Conservation (phyloP, 1,140 invertebrate genomes). For the Coptotermes formosanus region DNA sequence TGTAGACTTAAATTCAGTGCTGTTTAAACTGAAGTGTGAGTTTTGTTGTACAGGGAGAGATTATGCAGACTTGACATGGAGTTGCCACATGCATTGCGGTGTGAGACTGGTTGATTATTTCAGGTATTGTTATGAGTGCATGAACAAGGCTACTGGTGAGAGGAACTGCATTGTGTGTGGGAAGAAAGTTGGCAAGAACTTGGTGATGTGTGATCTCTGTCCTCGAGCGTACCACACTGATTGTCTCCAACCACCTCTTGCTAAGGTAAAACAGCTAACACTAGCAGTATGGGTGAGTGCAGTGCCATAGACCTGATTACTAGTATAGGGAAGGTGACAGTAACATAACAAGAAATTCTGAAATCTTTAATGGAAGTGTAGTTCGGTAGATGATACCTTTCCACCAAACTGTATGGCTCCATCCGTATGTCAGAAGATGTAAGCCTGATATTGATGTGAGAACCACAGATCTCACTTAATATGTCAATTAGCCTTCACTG, state of each 20-base stretch:
- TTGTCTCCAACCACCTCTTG: slow-evolving; percentile 84
- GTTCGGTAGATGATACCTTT: neutral
- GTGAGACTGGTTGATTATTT: slow-evolving; percentile 29
- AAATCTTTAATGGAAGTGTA: neutral
- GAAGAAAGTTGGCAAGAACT: slow-evolving; percentile 70
- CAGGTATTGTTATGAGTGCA: slow-evolving; percentile 94
- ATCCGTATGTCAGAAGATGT: no score
- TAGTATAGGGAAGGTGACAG: no score
- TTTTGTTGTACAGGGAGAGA: no score
- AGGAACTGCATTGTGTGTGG: slow-evolving; percentile 88
- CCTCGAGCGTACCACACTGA: slow-evolving; percentile 88
- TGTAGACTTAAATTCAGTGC: no score
- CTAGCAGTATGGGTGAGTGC: neutral
- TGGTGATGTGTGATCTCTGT: slow-evolving; percentile 84
- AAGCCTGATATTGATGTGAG: no score
- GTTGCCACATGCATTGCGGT: neutral
- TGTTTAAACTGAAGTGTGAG: no score
- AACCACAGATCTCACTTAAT: no score
- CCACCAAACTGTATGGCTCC: no score
- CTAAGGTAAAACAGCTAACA: slow-evolving; percentile 63
- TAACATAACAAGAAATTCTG: no score
- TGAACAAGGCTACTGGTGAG: slow-evolving; percentile 91
- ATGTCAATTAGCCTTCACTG: no score
- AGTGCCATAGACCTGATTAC: neutral
- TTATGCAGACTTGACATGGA: no score